Percentiles rank a stretch among this genome's conserved stretches.
Evolutionary conservation across 1,140 invertebrate genomes (phyloP).

Genomic region (Chlorops oryzae): DNA sequence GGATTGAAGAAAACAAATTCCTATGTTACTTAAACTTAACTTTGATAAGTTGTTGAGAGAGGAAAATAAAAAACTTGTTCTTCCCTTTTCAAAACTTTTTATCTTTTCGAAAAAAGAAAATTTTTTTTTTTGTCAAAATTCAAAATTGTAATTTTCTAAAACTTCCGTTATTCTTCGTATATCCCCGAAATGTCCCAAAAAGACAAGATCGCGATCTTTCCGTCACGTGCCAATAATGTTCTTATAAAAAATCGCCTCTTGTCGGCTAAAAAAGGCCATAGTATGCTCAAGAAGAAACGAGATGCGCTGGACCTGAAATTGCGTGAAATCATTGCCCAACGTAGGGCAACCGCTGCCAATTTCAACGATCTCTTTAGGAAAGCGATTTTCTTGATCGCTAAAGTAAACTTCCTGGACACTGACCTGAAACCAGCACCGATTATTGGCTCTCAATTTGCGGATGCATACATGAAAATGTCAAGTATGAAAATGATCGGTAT

Average conservation of each 20-base stretch:
- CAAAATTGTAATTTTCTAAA: no score
- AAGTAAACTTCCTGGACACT: slow-evolving; percentile 32
- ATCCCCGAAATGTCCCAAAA: slow-evolving; percentile 23
- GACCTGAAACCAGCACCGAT: slow-evolving; percentile 32
- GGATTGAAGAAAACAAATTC: no score
- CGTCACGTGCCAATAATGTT: slow-evolving; percentile 36
- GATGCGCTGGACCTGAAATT: slow-evolving; percentile 40
- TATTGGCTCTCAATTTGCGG: slow-evolving; percentile 5
- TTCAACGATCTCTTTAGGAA: slow-evolving; percentile 21
- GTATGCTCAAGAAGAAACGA: slow-evolving; percentile 31
- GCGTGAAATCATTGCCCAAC: slow-evolving; percentile 15
- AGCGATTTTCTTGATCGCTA: slow-evolving; percentile 37
- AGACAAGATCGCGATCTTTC: slow-evolving; percentile 29
- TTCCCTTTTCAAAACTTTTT: no score
- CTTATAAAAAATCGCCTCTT: slow-evolving; percentile 28
- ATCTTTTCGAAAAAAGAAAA: no score
- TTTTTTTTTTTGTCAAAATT: no score
- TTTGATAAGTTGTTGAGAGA: no score
- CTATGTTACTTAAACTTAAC: no score
- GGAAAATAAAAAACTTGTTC: no score
- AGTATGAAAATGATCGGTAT: slow-evolving; percentile 31
- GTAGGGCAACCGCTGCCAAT: slow-evolving; percentile 11
- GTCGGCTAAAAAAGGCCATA: slow-evolving; percentile 26
- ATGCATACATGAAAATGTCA: slow-evolving; percentile 10
- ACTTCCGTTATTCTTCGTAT: no score